Evolutionary conservation across 1,140 invertebrate genomes (phyloP), one percentile per base, ranked within the genome.

Genomic region (Venturia canescens): DNA sequence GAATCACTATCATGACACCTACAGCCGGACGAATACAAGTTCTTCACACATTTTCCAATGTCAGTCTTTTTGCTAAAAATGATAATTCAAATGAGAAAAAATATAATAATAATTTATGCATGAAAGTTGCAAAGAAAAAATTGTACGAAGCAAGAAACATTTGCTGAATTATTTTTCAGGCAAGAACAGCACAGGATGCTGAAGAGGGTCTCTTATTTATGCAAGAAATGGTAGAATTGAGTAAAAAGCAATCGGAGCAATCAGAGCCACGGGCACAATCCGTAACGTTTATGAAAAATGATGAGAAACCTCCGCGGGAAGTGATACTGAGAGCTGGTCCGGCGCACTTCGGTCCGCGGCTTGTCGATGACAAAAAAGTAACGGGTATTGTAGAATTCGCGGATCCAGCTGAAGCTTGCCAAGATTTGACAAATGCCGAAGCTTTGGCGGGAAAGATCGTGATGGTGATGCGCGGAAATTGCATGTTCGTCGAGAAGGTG

Each of bases 401-500:
- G 3, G 89, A 93, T 74, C 97, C 97, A 18, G 91, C 94, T 6
- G 91, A 94, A 48, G 96, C 93, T 13, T 99, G 97, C 92, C 90
- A 87, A 0, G 87, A 93, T n/a, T 86, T 97, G 5, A 86, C 91
- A 16, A 96, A 98, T 88, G 87, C 89, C 0, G 88, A 93, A 0
- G 90, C 92, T 26, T 85, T 98, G 0, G 91, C 90, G 74, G 96
- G 95, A 7, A 96, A 96, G 84, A 97, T 99, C 86, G 97, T 94
- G 0, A 92, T 99, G 9, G 94, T 98, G 63, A 94, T 96, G 87
- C 93, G 98, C 29, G 98, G 98, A 0, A 95, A 96, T 85, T 99
- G 98, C 90, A 98, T 98, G 92, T 99, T 99, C 90, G 94, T 98
- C 16, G 97, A 99, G 83, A 99, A 99, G 93, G 95, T 95, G 86